phyloP scores from a whole-genome alignment of 2,888 invertebrate species.

The Beris chalybata region DNA sequence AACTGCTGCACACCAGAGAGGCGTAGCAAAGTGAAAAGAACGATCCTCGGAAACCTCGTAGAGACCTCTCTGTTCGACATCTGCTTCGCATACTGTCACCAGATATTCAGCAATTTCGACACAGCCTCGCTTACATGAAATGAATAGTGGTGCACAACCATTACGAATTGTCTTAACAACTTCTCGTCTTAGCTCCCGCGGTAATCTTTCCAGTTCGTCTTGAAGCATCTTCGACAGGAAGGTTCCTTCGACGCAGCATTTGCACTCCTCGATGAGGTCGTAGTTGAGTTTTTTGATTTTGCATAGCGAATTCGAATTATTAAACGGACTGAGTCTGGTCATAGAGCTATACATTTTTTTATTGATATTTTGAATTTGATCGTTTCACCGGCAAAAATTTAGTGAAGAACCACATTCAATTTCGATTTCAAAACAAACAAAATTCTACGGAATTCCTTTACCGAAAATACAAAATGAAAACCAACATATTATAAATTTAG shows the following conservation, averaged over 20 bases:
- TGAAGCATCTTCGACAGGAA: not conserved
- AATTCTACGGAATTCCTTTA: not conserved
- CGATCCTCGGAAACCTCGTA: conserved; percentile 84
- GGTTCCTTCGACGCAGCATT: not conserved
- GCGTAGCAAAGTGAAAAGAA: conserved; percentile 75
- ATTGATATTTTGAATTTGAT: conserved; percentile 22
- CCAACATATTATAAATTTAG: conserved; percentile 13
- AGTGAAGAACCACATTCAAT: conserved; percentile 21
- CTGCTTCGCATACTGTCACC: conserved; percentile 77
- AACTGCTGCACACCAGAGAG: conserved; percentile 91
- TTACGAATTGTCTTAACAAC: conserved; percentile 70
- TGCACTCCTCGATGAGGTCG: too few species aligned
- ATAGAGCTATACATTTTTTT: conserved; percentile 19
- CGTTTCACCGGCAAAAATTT: conserved; percentile 23
- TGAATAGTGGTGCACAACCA: conserved; percentile 81
- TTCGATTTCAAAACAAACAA: conserved; percentile 12
- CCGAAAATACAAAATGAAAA: conserved; percentile 21
- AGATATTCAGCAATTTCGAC: conserved; percentile 84
- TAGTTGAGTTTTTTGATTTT: too few species aligned
- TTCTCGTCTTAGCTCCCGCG: conserved; percentile 64
- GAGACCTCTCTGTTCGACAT: conserved; percentile 81
- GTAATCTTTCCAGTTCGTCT: conserved; percentile 55
- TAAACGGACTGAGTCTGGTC: too few species aligned
- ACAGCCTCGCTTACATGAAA: conserved; percentile 77
- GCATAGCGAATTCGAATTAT: too few species aligned